Conservation (phyloP, 64 coral and sea anemone species). For the Acropora yongei region DNA sequence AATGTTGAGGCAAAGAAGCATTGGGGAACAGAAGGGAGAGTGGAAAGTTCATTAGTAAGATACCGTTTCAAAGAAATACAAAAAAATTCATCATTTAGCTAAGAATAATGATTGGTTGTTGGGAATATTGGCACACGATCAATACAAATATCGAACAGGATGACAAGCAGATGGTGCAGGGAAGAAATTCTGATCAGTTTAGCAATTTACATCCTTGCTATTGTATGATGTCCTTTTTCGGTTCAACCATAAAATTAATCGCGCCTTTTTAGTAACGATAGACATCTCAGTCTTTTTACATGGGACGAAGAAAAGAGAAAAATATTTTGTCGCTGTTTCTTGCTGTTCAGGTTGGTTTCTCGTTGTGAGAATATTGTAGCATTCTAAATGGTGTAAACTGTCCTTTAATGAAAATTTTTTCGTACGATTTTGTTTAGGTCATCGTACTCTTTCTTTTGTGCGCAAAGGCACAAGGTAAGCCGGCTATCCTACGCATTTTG, state of each 20-base stretch:
- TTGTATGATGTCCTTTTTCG: not conserved
- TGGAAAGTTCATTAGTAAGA: constrained; percentile 46
- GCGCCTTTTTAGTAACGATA: not conserved
- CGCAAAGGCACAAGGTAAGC: constrained; percentile 1
- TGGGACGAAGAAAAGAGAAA: not conserved
- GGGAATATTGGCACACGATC: not conserved
- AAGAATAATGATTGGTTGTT: constrained; percentile 1
- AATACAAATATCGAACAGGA: constrained; percentile 34
- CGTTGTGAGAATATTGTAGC: no score
- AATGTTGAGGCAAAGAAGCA: not conserved
- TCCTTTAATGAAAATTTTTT: not conserved
- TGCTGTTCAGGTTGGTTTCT: not conserved
- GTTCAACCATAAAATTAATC: not conserved
- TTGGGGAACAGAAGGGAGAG: not conserved
- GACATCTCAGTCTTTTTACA: not conserved
- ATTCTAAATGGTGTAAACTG: not conserved
- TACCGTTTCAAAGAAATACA: not conserved
- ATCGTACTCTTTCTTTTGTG: not conserved
- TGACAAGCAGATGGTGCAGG: constrained; percentile 14
- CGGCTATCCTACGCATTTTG: no score
- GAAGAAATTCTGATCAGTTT: not conserved
- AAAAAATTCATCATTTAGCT: not conserved
- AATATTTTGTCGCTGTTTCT: not conserved
- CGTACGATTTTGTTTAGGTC: constrained; percentile 1
- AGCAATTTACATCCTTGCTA: not conserved